A percentile compares a stretch with the other conserved stretches of the same genome.
Conservation (phyloP, 2,888 invertebrate species). For the Drosophila hamatofila region DNA sequence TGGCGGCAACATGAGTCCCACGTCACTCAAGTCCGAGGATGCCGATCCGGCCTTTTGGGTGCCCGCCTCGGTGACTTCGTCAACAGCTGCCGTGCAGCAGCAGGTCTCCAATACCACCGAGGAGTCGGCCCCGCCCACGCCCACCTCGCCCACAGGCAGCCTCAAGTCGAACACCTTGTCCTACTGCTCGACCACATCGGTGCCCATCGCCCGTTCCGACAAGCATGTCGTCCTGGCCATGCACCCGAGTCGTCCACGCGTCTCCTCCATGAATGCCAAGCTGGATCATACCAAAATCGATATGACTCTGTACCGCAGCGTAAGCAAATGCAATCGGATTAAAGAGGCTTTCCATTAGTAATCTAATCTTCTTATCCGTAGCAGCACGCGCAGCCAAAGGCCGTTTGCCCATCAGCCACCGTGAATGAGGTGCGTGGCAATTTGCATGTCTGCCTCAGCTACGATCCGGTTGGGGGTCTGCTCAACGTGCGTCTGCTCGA, state of each 20-base stretch:
- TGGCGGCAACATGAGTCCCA: constrained; percentile 84
- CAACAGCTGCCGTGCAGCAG: constrained; percentile 74
- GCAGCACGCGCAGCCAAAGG: constrained; percentile 83
- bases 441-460: constrained; percentile 87
- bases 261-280: constrained; percentile 88
- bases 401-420: constrained; percentile 69
- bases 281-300: constrained; percentile 88
- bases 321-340: constrained; percentile 61
- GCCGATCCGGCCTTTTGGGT: constrained; percentile 86
- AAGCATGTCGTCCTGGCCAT: constrained; percentile 87
- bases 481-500: constrained; percentile 88
- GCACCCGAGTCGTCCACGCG: constrained; percentile 85
- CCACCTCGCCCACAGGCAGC: constrained; percentile 85
- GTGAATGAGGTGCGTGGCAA: constrained; percentile 87
- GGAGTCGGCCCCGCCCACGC: constrained; percentile 85
- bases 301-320: constrained; percentile 87
- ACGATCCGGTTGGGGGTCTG: constrained; percentile 88
- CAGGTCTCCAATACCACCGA: constrained; percentile 80
- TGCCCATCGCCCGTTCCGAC: constrained; percentile 86
- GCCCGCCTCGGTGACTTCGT: constrained; percentile 74
- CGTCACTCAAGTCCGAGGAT: constrained; percentile 83
- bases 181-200: constrained; percentile 82
- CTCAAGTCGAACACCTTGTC: constrained; percentile 85
- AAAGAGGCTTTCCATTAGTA: background rate
- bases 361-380: background rate